Base-by-base conservation (phyloP, 23 tunicate species). In the Ascidia mentula region DNA sequence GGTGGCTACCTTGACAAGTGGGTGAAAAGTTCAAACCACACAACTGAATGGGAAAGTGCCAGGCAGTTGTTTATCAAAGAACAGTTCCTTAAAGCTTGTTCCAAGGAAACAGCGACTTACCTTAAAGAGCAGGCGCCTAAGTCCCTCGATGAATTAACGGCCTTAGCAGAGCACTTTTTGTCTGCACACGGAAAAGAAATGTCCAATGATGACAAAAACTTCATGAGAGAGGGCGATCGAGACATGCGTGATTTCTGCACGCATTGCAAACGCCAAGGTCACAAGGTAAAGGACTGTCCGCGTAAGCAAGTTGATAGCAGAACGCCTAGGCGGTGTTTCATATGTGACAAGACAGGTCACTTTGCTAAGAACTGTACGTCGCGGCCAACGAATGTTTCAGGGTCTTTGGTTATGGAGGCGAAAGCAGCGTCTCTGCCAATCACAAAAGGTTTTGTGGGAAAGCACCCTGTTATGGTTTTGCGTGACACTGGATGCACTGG, bases 401-500 rank as follows among this genome's bases (percentile, higher is more conserved):
- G 39, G 46, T 28, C 37, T 28, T n/a, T n/a, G n/a, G n/a, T n/a
- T n/a, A 7, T 1, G 34, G 6, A 13, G 2, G 6, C 22, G 20
- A 1, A 39, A 5, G 53, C 37, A 1, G 18, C 37, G n/a, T 26
- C 26, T 33, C n/a, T 77, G 31, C 81, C 81, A 6, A 3, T 77
- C 1, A 1, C 18, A 2, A 8, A 77, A 7, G 81, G 81, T 18
- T 6, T 31, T 9, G 81, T 77, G 12, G 71, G 71, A 24, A 28
- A 45, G 2, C 38, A 33, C 1, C 31, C 8, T 31, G 81, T 77
- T 3, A 77, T 22, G 18, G 46, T 38, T n/a, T 24, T 74, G 34
- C 36, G 78, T 20, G 46, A 74, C 46, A 74, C 78, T 31, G 78
- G 78, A 3, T 74, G 78, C 38, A 74, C 78, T 4, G 78, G 78